Evolutionary conservation across 2,888 invertebrate species (phyloP), one percentile per base, ranked within the genome.

Genomic region (Cephus runcator): DNA sequence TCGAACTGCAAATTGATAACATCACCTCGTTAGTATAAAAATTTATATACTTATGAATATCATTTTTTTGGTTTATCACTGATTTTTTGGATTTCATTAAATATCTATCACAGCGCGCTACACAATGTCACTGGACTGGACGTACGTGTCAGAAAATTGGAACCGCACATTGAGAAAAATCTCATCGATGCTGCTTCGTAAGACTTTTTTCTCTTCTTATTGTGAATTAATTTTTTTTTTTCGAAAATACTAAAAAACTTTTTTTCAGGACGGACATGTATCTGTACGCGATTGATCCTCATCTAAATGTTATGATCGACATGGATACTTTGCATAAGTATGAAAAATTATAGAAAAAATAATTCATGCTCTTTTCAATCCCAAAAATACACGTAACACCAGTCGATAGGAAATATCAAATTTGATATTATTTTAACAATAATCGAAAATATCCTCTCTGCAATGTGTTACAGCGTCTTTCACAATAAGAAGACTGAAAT

Each of bases 211-310:
- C 35, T 12, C 12, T 35, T 35, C 35, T 79, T 1, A 69, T 78
- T 36, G 71, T 35, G 23, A 35, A 69, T 73, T 23, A 75, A 68
- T 69, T 76, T 33, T 75, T 33, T 73, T 82, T 77, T 31, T 82
- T 77, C 1, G 12, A 34, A 40, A 75, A 77, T 4, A 11, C 23
- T 71, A 34, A 30, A 35, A 12, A 33, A 23, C 9, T 6, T 9
- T 23, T 75, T 69, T 93, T 82, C 92, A 97, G 97, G 76, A 97
- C 97, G 34, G 97, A 97, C 86, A 94, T 97, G 92, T 97, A 96
- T 86, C 93, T 97, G 79, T 97, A 97, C 88, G 97, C 96, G 3
- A 95, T 97, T 33, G 97, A 97, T 92, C 96, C 96, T 1, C 93
- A 95, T 83, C 94, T 96, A 9, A 97, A 97, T 88, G 94, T 96